phyloP scores from a whole-genome alignment of 2,888 invertebrate species.

The Drosophila koepferae region DNA sequence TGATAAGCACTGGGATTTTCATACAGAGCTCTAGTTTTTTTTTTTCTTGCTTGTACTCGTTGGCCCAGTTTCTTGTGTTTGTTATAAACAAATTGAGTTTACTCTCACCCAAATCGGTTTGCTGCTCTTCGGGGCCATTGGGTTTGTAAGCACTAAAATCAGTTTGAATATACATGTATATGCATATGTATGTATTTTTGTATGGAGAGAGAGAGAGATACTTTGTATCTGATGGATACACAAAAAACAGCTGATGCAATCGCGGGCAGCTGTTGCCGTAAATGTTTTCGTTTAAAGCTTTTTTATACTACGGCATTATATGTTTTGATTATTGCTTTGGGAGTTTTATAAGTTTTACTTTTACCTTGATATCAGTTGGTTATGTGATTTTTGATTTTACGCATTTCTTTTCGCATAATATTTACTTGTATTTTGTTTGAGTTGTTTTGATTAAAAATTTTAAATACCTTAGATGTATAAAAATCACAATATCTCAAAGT shows the following conservation, averaged over 20 bases:
- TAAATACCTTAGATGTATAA: background rate
- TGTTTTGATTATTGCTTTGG: slow-evolving; percentile 31
- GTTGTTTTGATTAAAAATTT: background rate
- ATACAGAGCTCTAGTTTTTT: background rate
- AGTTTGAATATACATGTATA: background rate
- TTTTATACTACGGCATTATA: slow-evolving; percentile 28
- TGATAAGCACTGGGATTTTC: slow-evolving; percentile 38
- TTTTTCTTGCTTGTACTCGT: slow-evolving; percentile 22
- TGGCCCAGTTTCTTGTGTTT: slow-evolving; percentile 19
- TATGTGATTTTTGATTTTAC: slow-evolving; percentile 6
- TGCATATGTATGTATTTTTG: background rate
- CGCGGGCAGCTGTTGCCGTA: slow-evolving; percentile 63
- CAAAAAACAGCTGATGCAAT: slow-evolving; percentile 73
- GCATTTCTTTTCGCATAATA: background rate
- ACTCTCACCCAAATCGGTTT: slow-evolving; percentile 20
- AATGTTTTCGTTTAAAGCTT: slow-evolving; percentile 45
- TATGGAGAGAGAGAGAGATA: slow-evolving; percentile 11
- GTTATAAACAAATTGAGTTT: slow-evolving; percentile 37
- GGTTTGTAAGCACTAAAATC: slow-evolving; percentile 2
- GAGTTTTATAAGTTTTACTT: slow-evolving; percentile 11
- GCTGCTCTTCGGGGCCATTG: slow-evolving; percentile 14
- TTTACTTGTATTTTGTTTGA: background rate
- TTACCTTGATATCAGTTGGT: slow-evolving; percentile 27
- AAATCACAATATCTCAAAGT: background rate
- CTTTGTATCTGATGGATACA: slow-evolving; percentile 54